These are phyloP conservation scores for Neoascia interrupta DNA, from an alignment of 2,888 invertebrate genomes.

Conservation along the genomic window DNA sequence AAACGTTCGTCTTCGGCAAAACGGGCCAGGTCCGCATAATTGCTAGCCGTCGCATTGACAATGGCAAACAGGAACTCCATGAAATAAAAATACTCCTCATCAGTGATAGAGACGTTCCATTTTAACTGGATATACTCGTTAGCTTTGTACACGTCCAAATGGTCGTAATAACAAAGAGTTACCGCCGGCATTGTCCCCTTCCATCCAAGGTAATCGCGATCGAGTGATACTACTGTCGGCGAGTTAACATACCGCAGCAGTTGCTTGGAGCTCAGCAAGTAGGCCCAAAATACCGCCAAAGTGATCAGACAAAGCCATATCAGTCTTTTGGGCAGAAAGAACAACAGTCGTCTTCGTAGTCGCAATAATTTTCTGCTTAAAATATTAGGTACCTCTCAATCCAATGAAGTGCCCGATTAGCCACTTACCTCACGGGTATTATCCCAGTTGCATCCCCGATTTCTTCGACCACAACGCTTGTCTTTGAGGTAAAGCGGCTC, in stretches of 20 bases:
- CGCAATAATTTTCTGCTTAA: too few relatives aligned
- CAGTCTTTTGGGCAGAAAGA: too few relatives aligned
- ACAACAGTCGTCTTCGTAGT: too few relatives aligned
- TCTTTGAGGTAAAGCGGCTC: neutral
- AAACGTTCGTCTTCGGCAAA: slow-evolving; percentile 79
- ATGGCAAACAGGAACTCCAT: slow-evolving; percentile 80
- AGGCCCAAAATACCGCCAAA: slow-evolving; percentile 72
- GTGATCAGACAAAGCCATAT: slow-evolving; percentile 74
- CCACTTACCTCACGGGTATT: slow-evolving; percentile 73
- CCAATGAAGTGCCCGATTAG: slow-evolving; percentile 72
- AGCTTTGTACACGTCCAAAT: slow-evolving; percentile 75
- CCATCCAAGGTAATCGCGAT: slow-evolving; percentile 78
- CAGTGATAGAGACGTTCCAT: slow-evolving; percentile 79
- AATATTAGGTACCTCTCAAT: slow-evolving; percentile 74
- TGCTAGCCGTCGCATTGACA: slow-evolving; percentile 80
- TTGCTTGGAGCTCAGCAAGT: slow-evolving; percentile 73
- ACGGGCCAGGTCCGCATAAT: slow-evolving; percentile 77
- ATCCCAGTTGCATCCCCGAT: slow-evolving; percentile 74
- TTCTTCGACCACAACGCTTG: too few relatives aligned
- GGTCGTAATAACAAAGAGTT: slow-evolving; percentile 77
- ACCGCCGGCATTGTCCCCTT: slow-evolving; percentile 77
- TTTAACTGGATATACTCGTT: slow-evolving; percentile 75
- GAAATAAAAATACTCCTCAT: slow-evolving; percentile 80
- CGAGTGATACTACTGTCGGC: slow-evolving; percentile 78
- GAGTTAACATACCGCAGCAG: slow-evolving; percentile 74